Conservation (phyloP, 1,140 invertebrate genomes). For the Propsilocerus akamusi region DNA sequence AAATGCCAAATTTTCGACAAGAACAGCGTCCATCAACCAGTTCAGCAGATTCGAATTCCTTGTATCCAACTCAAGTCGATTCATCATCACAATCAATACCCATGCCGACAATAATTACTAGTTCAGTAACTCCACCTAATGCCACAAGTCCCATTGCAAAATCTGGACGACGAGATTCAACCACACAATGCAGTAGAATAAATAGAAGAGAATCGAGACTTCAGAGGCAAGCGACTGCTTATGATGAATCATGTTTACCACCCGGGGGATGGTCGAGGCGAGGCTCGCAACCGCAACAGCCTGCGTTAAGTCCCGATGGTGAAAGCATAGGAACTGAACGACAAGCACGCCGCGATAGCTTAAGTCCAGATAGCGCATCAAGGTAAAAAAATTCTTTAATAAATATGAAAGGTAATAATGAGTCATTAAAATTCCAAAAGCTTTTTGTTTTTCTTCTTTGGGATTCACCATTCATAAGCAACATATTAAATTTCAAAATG, state of each 20-base stretch:
- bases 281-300: constrained; percentile 46
- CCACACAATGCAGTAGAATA: constrained; percentile 51
- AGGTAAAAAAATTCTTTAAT: constrained; percentile 12
- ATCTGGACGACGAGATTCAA: constrained; percentile 51
- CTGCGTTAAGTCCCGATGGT: constrained; percentile 56
- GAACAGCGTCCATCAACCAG: constrained; percentile 61
- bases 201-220: constrained; percentile 49
- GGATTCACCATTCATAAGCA: too few species aligned
- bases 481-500: too few species aligned
- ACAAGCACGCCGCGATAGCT: constrained; percentile 58
- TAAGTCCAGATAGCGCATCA: constrained; percentile 68
- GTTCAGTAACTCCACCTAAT: constrained; percentile 49
- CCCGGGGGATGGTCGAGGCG: constrained; percentile 40
- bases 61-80: constrained; percentile 28
- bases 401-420: too few species aligned
- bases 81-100: constrained; percentile 39
- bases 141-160: constrained; percentile 19
- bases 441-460: too few species aligned
- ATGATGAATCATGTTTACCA: constrained; percentile 61
- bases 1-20: constrained; percentile 29
- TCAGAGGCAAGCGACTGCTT: constrained; percentile 68
- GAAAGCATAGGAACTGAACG: constrained; percentile 35
- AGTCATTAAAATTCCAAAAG: too few species aligned
- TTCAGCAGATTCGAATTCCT: constrained; percentile 40
- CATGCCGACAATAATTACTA: constrained; percentile 62